Base-by-base conservation (phyloP, 64 coral and sea anemone genomes). In the Pachyseris speciosa region DNA sequence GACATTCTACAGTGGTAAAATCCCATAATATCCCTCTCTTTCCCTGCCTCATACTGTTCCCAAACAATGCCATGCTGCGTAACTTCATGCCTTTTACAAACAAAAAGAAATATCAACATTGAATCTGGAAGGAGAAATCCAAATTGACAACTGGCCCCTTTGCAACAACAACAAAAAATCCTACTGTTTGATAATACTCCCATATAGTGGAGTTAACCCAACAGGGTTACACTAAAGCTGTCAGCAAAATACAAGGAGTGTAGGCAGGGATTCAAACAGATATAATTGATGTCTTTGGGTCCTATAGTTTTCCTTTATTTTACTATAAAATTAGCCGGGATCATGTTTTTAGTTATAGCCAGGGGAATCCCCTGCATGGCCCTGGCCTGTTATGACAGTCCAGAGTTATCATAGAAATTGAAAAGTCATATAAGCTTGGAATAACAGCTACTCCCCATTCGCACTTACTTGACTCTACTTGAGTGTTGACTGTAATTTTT, bases 21-120 rank as follows among this genome's bases (percentile, higher is more conserved):
- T 42, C 59, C 81, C 37, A 84, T 43, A 31, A 66, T 39, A 67
- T 84, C 61, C 36, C 39, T 59, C 44, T 84, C 81, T 42, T 66
- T 66, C 59, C 65, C 65, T 67, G 36, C 57, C 60, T 84, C 81
- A 67, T 63, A 83, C 29, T 31, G 50, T 61, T 59, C 60, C 51
- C 60, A 61, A 38, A 83, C 60, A 38, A 61, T 37, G 30, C 31
- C 31, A 83, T 83, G 78, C 31, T 83, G 31, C 60, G 30, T 63
- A 61, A 83, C 78, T 83, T 84, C 61, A 67, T 84, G 81, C 58
- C 81, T 84, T 19, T n/a, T 28, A 66, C 58, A 67, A 66, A 66
- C 33, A 65, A 30, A 43, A 44, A 43, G 26, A 83, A 61, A 60
- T 36, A 77, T 34, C 64, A 67, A 33, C 64, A 67, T 49, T 77